Conservation (phyloP, 2,797 vertebrate genomes). For the Manis crassicaudata region DNA sequence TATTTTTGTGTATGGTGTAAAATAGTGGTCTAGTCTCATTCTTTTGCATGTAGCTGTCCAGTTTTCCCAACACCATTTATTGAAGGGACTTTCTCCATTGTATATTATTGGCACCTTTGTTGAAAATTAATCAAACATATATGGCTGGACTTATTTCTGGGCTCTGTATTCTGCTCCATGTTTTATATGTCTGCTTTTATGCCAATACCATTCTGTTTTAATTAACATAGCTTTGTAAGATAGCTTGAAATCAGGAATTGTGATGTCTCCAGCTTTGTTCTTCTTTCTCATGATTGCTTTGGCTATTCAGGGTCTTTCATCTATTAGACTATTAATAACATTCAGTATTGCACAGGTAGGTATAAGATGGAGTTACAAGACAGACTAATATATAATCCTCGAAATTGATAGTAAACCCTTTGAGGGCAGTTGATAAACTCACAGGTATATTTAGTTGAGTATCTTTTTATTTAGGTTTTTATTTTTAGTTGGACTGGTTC, state of each 20-base stretch:
- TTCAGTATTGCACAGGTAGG: not conserved
- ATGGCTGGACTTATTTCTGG: not conserved
- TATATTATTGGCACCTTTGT: not conserved
- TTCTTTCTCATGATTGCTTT: not conserved
- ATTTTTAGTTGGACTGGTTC: not conserved
- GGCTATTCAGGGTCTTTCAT: not conserved
- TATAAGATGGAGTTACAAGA: not conserved
- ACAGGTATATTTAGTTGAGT: not conserved
- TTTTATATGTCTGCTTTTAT: not conserved
- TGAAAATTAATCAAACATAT: not conserved
- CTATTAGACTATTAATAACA: not conserved
- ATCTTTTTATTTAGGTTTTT: constrained; percentile 24
- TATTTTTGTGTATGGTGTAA: not conserved
- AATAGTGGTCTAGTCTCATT: not conserved
- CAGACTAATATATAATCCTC: constrained; percentile 30
- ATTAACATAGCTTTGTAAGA: not conserved
- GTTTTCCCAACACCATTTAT: not conserved
- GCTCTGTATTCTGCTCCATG: not conserved
- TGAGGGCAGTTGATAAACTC: not conserved
- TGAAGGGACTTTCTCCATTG: not conserved
- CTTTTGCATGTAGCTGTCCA: not conserved
- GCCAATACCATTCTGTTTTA: not conserved
- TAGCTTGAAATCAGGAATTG: not conserved
- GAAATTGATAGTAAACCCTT: not conserved
- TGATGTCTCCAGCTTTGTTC: not conserved